A percentile compares a stretch with the other conserved stretches of the same genome.
These are phyloP conservation scores for Kryptolebias marmoratus DNA, from an alignment of 2,113 vertebrate species.

Conservation along the genomic window DNA sequence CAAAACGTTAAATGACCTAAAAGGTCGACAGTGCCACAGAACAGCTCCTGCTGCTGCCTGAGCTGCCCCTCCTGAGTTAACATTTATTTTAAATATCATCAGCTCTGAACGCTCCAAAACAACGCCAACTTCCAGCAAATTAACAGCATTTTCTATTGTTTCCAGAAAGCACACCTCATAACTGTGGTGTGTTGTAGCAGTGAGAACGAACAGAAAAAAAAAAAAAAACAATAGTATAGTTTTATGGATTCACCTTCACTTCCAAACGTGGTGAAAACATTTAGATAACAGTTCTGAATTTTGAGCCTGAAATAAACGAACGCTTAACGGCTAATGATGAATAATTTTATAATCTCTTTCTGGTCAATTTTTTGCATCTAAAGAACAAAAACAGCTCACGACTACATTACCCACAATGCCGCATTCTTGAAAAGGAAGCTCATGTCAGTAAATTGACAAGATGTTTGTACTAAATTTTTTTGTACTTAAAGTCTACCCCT, in stretches of 20 bases:
- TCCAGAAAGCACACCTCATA: not conserved
- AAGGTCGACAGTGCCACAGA: no score
- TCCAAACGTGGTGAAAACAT: not conserved
- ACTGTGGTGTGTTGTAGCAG: not conserved
- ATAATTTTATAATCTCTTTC: not conserved
- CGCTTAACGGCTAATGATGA: not conserved
- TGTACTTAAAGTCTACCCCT: no score
- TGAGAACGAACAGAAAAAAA: no score
- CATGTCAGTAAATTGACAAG: no score
- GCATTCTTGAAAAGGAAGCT: not conserved
- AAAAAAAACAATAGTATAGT: no score
- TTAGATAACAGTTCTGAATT: not conserved
- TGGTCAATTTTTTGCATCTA: not conserved
- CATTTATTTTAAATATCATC: no score
- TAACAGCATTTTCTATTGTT: no score
- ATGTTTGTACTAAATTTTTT: no score
- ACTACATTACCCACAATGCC: not conserved
- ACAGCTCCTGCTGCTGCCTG: no score
- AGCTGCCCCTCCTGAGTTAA: no score
- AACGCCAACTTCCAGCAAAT: no score
- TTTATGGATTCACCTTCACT: not conserved
- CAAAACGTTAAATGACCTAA: not conserved
- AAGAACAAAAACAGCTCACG: not conserved
- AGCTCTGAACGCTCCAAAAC: no score
- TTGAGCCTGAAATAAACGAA: not conserved